Conservation (phyloP, 2,888 invertebrate species). For the Hirtodrosophila alboralis region DNA sequence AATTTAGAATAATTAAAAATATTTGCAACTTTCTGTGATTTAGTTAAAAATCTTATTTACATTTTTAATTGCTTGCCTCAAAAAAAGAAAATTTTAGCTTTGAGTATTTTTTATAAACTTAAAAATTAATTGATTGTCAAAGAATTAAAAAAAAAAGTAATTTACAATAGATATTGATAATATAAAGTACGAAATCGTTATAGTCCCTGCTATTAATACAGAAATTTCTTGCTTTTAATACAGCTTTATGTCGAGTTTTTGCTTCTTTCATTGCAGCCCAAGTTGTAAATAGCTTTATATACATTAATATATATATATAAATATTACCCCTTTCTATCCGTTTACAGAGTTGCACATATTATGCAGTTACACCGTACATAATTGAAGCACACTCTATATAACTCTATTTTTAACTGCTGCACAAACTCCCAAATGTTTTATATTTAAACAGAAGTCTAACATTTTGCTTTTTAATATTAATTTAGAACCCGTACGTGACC, state of each 20-base stretch:
- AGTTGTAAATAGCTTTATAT: conserved; percentile 42
- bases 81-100: too few relatives aligned
- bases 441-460: conserved; percentile 2
- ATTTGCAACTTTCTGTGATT: too few relatives aligned
- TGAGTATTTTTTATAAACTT: too few relatives aligned
- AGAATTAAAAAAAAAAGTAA: too few relatives aligned
- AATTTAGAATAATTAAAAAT: too few relatives aligned
- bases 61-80: too few relatives aligned
- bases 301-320: conserved; percentile 10
- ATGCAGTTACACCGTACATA: conserved; percentile 27
- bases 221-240: too few relatives aligned
- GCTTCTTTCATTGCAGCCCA: conserved; percentile 71
- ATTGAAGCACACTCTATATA: conserved; percentile 56
- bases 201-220: too few relatives aligned
- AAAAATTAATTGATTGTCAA: too few relatives aligned
- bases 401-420: conserved; percentile 55
- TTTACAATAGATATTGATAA: too few relatives aligned
- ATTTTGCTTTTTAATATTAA: background rate
- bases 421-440: conserved; percentile 27
- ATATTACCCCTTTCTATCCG: conserved; percentile 4
- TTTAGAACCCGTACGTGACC: conserved; percentile 82
- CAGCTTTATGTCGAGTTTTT: conserved; percentile 57
- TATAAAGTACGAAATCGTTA: too few relatives aligned
- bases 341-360: conserved; percentile 57
- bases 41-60: too few relatives aligned